These are phyloP conservation scores for Mugil cephalus DNA, from an alignment of 2,113 vertebrate species.

Conservation along the genomic window DNA sequence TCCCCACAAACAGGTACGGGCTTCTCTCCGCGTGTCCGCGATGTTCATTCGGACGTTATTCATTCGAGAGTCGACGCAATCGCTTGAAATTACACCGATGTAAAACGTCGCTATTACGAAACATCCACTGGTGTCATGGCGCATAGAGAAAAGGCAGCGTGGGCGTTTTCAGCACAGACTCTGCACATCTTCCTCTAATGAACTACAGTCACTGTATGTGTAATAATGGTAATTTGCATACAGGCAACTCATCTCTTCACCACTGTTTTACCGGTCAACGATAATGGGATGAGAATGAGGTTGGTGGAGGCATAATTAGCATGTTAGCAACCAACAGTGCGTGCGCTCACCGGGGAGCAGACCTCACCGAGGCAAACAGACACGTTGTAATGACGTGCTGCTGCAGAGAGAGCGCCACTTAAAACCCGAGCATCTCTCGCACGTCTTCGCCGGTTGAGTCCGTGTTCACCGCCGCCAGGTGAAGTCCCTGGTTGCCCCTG, in stretches of 20 bases:
- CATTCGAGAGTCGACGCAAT: background rate
- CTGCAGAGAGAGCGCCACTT: background rate
- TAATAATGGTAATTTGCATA: slow-evolving; percentile 75
- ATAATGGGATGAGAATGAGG: slow-evolving; percentile 52
- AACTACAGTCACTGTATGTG: slow-evolving; percentile 61
- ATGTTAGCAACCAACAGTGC: slow-evolving; percentile 38
- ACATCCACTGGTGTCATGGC: slow-evolving; percentile 23
- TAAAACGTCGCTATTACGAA: slow-evolving; percentile 25
- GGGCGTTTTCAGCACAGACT: slow-evolving; percentile 32
- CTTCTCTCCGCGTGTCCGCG: background rate
- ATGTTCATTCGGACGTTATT: background rate
- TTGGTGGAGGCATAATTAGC: slow-evolving; percentile 44
- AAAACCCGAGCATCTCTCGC: background rate
- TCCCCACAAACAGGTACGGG: slow-evolving; percentile 93
- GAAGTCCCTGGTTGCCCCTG: slow-evolving; percentile 47
- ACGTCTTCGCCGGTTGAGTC: background rate
- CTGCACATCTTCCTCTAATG: slow-evolving; percentile 49
- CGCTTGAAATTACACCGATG: slow-evolving; percentile 26
- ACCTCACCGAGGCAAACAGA: background rate
- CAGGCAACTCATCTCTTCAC: slow-evolving; percentile 52
- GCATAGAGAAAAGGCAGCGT: slow-evolving; percentile 19
- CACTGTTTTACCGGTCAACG: slow-evolving; percentile 59
- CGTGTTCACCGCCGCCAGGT: slow-evolving; percentile 16
- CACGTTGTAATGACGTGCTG: background rate
- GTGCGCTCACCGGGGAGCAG: background rate